Conservation (phyloP, 2,888 invertebrate species). For the Oxyteleia sp. region DNA sequence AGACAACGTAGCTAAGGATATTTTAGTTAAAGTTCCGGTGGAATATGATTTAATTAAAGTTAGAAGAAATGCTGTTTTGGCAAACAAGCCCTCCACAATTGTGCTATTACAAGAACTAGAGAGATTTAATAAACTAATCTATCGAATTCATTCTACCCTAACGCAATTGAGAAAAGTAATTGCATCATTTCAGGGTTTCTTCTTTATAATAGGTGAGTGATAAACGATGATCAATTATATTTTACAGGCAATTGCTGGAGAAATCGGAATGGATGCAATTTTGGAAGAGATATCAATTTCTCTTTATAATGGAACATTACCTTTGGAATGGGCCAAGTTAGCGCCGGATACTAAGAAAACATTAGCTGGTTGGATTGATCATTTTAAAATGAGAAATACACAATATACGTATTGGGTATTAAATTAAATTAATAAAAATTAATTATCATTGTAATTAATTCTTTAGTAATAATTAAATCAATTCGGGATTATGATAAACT, state of each 20-base stretch:
- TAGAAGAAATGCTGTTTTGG: slow-evolving; percentile 93
- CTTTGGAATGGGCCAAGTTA: slow-evolving; percentile 93
- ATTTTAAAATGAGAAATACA: slow-evolving; percentile 91
- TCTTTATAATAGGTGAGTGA: too few species aligned
- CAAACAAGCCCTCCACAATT: slow-evolving; percentile 94
- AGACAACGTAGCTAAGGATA: slow-evolving; percentile 92
- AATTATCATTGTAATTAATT: too few species aligned
- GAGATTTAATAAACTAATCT: slow-evolving; percentile 94
- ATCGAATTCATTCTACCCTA: slow-evolving; percentile 91
- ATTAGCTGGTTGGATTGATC: slow-evolving; percentile 96
- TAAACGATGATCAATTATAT: too few species aligned
- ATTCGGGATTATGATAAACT: neutral
- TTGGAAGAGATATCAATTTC: slow-evolving; percentile 95
- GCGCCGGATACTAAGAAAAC: slow-evolving; percentile 96
- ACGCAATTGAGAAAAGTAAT: slow-evolving; percentile 90
- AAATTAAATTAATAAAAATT: neutral
- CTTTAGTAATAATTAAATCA: neutral
- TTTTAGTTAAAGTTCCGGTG: slow-evolving; percentile 92
- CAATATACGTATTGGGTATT: slow-evolving; percentile 93
- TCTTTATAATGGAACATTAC: slow-evolving; percentile 95
- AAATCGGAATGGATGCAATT: slow-evolving; percentile 94
- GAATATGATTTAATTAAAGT: slow-evolving; percentile 94
- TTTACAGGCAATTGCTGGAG: slow-evolving; percentile 43
- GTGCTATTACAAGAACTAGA: slow-evolving; percentile 96
- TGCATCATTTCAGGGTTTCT: too few species aligned